These are phyloP conservation scores for Melanargia galathea DNA, from an alignment of 2,888 invertebrate genomes.

Conservation along the genomic window DNA sequence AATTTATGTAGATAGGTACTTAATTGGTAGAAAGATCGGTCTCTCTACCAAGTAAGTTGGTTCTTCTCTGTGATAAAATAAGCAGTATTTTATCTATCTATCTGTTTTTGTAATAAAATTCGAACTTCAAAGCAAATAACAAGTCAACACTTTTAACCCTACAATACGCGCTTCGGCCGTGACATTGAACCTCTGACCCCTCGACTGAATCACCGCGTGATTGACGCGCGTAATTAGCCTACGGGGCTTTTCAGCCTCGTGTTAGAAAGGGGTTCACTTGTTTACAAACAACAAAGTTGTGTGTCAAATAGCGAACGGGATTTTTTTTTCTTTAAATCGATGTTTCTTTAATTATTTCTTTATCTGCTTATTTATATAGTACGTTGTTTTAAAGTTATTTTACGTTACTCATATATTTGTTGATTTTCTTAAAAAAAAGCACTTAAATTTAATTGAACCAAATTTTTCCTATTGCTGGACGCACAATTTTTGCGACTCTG, in stretches of 20 bases:
- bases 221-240: slow-evolving; percentile 44
- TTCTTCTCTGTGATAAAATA: too few species aligned
- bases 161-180: neutral
- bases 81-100: too few species aligned
- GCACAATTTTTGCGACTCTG: too few species aligned
- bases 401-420: too few species aligned
- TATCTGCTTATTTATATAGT: too few species aligned
- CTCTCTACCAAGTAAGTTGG: too few species aligned
- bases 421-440: too few species aligned
- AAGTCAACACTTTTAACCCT: slow-evolving; percentile 1
- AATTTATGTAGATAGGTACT: neutral
- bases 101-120: neutral
- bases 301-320: neutral
- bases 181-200: slow-evolving; percentile 39
- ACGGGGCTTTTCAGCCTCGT: slow-evolving; percentile 17
- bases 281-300: slow-evolving; percentile 10
- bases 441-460: too few species aligned
- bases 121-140: neutral
- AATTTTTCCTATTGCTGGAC: too few species aligned
- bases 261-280: slow-evolving; percentile 8
- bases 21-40: too few species aligned
- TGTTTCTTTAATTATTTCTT: too few species aligned
- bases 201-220: slow-evolving; percentile 49
- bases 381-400: too few species aligned
- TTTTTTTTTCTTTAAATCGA: neutral